Base-by-base conservation (phyloP, 2,113 vertebrate species). In the Gobiocypris rarus region DNA sequence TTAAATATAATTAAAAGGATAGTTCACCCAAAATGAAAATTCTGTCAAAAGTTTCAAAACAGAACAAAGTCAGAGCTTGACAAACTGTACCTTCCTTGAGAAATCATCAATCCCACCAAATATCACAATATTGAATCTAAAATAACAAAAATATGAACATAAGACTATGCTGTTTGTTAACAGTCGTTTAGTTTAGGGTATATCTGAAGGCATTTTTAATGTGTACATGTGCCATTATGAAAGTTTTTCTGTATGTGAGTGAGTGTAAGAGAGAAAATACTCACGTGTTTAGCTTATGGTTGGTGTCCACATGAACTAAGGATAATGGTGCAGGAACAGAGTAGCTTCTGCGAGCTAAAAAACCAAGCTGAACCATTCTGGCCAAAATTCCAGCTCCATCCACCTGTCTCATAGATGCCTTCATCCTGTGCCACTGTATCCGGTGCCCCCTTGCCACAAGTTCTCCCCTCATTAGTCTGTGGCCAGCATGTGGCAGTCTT, bases 121-220 rank as follows among this genome's bases (percentile, higher is more conserved):
- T 43, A 43, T 43, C 24, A 82, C 80, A 67, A 82, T 82, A 54
- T 82, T 82, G 52, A 82, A 82, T 71, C 80, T 82, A 52, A 45
- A 34, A 31, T n/a, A 52, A 17, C 45, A 52, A 54, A 54, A 54
- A 54, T 19, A 54, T 54, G 13, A 56, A 24, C 10, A 61, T 26
- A 61, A 26, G 59, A 61, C n/a, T 61, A 61, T 61, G 58, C 58
- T 61, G n/a, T 61, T 26, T 61, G 59, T 61, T 61, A 10, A 10
- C 9, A 61, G 59, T 61, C 59, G 26, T 61, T 61, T 61, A 61
- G 59, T 61, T 61, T 26, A 61, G 59, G 59, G 59, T 61, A 61
- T 61, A 11, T 22, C 52, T 58, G 31, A 74, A 74, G 17, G 43
- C 38, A 38, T 24, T 48, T 74, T 74, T n/a, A n/a, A 45, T 43